Percentiles rank a stretch among this genome's conserved stretches.
phyloP scores from a whole-genome alignment of 2,113 vertebrate species.

The Cyprinus carpio region DNA sequence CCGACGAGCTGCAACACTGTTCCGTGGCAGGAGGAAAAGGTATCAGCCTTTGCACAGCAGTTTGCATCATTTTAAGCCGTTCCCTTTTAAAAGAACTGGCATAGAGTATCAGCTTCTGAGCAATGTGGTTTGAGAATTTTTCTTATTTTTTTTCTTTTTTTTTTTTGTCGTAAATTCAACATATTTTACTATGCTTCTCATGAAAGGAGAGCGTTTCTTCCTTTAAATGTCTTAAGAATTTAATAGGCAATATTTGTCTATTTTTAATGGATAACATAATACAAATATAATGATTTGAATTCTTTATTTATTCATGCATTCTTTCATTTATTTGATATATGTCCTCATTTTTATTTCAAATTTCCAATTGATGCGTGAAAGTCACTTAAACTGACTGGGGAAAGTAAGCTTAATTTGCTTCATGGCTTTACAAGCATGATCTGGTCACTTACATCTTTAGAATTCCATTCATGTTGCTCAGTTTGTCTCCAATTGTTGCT shows the following conservation, averaged over 20 bases:
- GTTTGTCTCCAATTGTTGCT: slow-evolving; percentile 69
- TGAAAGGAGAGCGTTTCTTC: background rate
- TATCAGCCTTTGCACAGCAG: slow-evolving; percentile 45
- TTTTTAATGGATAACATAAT: background rate
- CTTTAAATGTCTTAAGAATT: background rate
- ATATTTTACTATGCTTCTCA: background rate
- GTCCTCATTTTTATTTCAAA: background rate
- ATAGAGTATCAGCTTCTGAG: background rate
- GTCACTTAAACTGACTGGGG: background rate
- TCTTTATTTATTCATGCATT: background rate
- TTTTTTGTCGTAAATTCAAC: background rate
- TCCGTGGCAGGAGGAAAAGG: slow-evolving; percentile 76
- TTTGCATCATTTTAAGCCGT: background rate
- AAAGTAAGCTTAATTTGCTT: background rate
- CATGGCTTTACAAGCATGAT: too few relatives aligned
- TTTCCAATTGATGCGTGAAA: background rate
- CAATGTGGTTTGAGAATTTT: background rate
- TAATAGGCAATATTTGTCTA: background rate
- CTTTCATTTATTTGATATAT: background rate
- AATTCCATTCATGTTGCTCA: slow-evolving; percentile 47
- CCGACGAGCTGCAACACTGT: slow-evolving; percentile 55
- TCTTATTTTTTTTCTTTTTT: too few relatives aligned
- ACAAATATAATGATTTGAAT: background rate
- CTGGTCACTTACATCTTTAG: too few relatives aligned
- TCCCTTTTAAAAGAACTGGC: background rate